Base-by-base conservation (phyloP, 2,797 vertebrate genomes). In the Eurystomus glaucurus region DNA sequence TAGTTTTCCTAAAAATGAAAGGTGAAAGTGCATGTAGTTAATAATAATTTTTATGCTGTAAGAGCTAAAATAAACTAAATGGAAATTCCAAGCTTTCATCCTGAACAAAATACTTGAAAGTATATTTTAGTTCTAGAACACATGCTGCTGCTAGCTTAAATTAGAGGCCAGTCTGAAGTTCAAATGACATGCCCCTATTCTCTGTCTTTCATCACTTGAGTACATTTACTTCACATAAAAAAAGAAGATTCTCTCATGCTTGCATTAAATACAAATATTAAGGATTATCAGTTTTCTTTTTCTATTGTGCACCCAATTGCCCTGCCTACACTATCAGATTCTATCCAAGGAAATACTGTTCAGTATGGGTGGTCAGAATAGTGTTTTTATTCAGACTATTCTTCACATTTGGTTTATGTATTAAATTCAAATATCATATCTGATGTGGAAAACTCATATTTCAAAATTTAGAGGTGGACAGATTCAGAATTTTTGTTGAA, bases 221-320 rank as follows among this genome's bases (percentile, higher is more conserved):
- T 0, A 0, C 9, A 35, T 58, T 84, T 31, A 64, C 20, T 33
- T 22, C 11, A 20, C 9, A 33, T 20, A 61, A 62, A 41, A 41
- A 12, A 29, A 58, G 50, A 22, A n/a, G 3, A 14, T 48, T 55
- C 9, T 45, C 0, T 50, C 25, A 54, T 54, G 23, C 5, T 54
- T 81, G 3, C 9, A 37, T 45, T 84, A 20, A 62, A 37, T 16
- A 35, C 3, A 64, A 83, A 72, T 57, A 72, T 14, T 79, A 61
- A 69, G 1, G 0, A 26, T 69, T 52, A 52, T 22, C 0, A 0
- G 4, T 37, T 45, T 88, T 64, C 9, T 66, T 60, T 69, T 70
- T 28, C 12, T 62, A 4, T 21, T 58, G 1, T 54, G 21, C 6
- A 25, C 29, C 57, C 88, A 60, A 61, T 64, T 75, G 4, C 18